Evolutionary conservation across 1,140 invertebrate genomes (phyloP).

Genomic region (Carposina sasakii): DNA sequence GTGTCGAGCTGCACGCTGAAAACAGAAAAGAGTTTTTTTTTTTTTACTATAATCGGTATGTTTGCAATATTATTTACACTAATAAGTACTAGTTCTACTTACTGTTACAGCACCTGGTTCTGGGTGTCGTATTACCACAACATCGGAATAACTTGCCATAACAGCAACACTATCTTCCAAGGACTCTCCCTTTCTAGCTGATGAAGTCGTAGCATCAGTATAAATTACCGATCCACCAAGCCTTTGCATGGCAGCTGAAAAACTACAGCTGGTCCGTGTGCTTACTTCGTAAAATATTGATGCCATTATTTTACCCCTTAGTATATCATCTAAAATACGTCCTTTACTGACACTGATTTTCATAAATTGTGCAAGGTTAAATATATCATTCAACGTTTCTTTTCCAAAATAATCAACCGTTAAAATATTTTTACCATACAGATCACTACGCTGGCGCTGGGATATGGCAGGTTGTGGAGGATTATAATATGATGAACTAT

Average conservation of each 20-base stretch:
- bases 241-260: slow-evolving; percentile 95
- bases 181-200: slow-evolving; percentile 97
- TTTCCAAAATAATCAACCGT: slow-evolving; percentile 91
- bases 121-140: slow-evolving; percentile 95
- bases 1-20: slow-evolving; percentile 84
- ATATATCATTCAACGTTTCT: slow-evolving; percentile 93
- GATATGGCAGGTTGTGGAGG: slow-evolving; percentile 49
- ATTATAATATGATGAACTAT: slow-evolving; percentile 71
- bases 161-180: slow-evolving; percentile 91
- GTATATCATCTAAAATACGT: slow-evolving; percentile 86
- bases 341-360: slow-evolving; percentile 88
- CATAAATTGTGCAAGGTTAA: slow-evolving; percentile 93
- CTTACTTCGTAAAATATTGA: slow-evolving; percentile 98
- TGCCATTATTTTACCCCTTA: slow-evolving; percentile 95
- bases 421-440: slow-evolving; percentile 88
- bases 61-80: background rate
- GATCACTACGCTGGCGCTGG: slow-evolving; percentile 62
- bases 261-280: slow-evolving; percentile 96
- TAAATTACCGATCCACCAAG: slow-evolving; percentile 93
- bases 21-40: slow-evolving; percentile 9
- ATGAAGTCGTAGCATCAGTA: slow-evolving; percentile 92
- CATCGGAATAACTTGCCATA: slow-evolving; percentile 92
- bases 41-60: background rate
- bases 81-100: slow-evolving; percentile 51
- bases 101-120: slow-evolving; percentile 92